Evolutionary conservation across 2,113 vertebrate genomes (phyloP), one percentile per base, ranked within the genome.

Genomic region (Oostethus manadensis): DNA sequence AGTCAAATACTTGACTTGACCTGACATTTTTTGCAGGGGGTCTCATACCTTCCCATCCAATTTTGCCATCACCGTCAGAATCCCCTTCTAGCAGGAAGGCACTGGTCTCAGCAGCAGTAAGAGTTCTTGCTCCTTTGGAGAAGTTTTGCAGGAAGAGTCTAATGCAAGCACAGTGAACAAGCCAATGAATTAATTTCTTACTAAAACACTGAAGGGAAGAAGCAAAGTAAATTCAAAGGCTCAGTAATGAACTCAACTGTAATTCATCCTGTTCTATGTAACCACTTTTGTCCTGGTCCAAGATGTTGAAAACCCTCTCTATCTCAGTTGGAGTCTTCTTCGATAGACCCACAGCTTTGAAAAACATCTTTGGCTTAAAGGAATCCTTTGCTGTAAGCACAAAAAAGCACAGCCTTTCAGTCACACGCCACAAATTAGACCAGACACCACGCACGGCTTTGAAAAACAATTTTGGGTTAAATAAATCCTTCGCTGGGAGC

Each of bases 121-220:
- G 83, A 2, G 53, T 51, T 51, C 82, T 73, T 5, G 84, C 85
- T 51, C 78, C 83, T 51, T 84, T 80, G 44, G 83, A 84, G 70
- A 90, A 90, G 67, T 85, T 89, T 63, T 89, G 85, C 49, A 90
- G 78, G 74, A 89, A 90, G 22, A 89, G 68, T 54, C 88, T 89
- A 57, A 21, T 38, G 21, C 29, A 22, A 17, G n/a, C 7, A 15
- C 7, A 51, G 15, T 45, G 0, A 51, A 22, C 46, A 18, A 66
- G 16, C 55, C 23, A 8, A 51, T 8, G 47, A 29, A 40, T 58
- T 2, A 5, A 5, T 56, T 56, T 56, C 22, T 26, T 14, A 58
- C 3, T n/a, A 4, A 55, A 48, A 46, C 22, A 48, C 17, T 18
- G 8, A 1, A 26, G 11, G n/a, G 15, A 18, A 29, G 42, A 57